A percentile compares a stretch with the other conserved stretches of the same genome.
phyloP scores from a whole-genome alignment of 1,140 invertebrate species.

The Caenorhabditis briggsae region DNA sequence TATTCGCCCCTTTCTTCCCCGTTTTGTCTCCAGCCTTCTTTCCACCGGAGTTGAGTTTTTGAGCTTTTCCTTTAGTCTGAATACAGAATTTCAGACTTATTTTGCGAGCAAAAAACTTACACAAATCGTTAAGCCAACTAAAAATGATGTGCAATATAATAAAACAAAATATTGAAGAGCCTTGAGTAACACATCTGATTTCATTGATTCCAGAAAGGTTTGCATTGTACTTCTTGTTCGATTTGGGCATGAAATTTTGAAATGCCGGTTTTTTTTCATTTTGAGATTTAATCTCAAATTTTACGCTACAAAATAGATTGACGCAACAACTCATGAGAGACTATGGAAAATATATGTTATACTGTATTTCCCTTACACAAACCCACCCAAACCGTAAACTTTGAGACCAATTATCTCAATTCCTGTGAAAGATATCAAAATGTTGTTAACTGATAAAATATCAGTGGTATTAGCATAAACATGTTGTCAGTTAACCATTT shows the following conservation, averaged over 20 bases:
- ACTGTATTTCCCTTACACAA: too few relatives aligned
- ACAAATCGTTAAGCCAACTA: neutral
- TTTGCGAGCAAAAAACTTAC: neutral
- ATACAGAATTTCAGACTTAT: neutral
- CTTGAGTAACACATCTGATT: conserved; percentile 8
- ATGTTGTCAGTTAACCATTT: too few relatives aligned
- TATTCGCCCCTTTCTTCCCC: neutral
- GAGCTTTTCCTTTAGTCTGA: neutral
- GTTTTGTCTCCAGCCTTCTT: neutral
- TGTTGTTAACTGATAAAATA: too few relatives aligned
- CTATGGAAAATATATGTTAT: too few relatives aligned
- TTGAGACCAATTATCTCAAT: too few relatives aligned
- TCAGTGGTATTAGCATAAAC: too few relatives aligned
- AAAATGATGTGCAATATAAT: neutral
- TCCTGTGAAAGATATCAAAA: too few relatives aligned
- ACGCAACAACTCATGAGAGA: too few relatives aligned
- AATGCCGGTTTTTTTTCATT: neutral
- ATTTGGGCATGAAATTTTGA: too few relatives aligned
- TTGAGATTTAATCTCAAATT: too few relatives aligned
- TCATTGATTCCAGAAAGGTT: neutral
- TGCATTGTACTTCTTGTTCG: neutral
- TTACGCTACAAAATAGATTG: too few relatives aligned
- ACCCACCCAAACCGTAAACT: too few relatives aligned
- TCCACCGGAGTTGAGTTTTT: neutral
- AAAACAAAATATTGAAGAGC: neutral